A percentile compares a stretch with the other conserved stretches of the same genome.
These are phyloP conservation scores for Premnoplex brunnescens DNA, from an alignment of 2,797 vertebrate species.

Conservation along the genomic window DNA sequence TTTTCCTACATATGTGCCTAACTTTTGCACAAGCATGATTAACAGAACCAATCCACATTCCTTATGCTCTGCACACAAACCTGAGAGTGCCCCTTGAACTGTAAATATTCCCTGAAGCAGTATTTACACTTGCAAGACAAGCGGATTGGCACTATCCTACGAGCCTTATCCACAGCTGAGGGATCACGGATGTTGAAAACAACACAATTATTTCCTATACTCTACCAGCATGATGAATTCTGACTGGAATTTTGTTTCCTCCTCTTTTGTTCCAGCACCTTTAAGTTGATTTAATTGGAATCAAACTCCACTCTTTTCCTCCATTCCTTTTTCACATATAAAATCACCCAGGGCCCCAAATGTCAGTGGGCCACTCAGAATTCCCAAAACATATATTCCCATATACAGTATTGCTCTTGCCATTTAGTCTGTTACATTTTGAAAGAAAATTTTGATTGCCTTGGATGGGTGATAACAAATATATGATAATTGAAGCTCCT, in stretches of 20 bases:
- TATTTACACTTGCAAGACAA: neutral
- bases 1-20: neutral
- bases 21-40: neutral
- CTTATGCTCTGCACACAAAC: neutral
- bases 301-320: fast-evolving
- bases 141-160: neutral
- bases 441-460: neutral
- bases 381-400: neutral
- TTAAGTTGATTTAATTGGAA: neutral
- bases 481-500: neutral
- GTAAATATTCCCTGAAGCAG: neutral
- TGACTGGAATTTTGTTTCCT: neutral
- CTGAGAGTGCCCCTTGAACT: neutral
- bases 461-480: neutral
- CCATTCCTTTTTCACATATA: neutral
- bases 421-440: neutral
- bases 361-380: neutral
- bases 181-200: neutral
- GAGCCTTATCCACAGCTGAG: neutral
- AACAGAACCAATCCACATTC: neutral
- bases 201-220: neutral
- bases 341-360: neutral
- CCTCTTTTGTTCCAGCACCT: neutral
- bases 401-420: neutral
- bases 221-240: neutral